Base-by-base conservation (phyloP, 2,797 vertebrate species). In the Danio kyathit region DNA sequence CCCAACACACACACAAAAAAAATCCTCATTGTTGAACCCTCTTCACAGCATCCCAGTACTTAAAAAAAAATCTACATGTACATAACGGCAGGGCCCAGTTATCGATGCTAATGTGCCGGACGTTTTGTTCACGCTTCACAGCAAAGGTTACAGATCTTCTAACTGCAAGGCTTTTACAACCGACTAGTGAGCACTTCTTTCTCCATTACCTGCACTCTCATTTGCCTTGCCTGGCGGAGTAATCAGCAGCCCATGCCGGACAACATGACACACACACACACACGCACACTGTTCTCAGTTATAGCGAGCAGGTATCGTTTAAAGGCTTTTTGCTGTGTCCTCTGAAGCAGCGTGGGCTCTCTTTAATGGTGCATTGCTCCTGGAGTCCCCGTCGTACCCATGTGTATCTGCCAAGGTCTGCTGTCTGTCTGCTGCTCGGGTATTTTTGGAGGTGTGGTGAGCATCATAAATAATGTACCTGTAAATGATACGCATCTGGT, bases 131-230 rank as follows among this genome's bases (percentile, higher is more conserved):
- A 92, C 84, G 84, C 85, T 74, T 86, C 87, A 74, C 87, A 79
- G 89, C 84, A 89, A 90, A 90, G 90, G 90, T 91, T 92, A 88
- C 82, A 75, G 82, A 89, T 91, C 88, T 86, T 88, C 80, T 49
- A 56, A 79, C 88, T 88, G 88, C 83, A 48, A 79, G 83, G 61
- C 83, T 90, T 81, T 91, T 86, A 89, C 88, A 88, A 87, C 88
- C 80, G 65, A 79, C 76, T 82, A 91, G 89, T 74, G 87, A 88
- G 86, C 82, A 85, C 88, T 91, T 89, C 83, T 89, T 90, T 91
- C 88, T 86, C 89, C 89, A 91, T 93, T 93, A 91, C 88, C 90
- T 90, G 88, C 86, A 86, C 78, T 83, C 87, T 89, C 74, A 72
- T 92, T 92, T 92, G 90, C 92, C 88, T 89, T 66, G 89, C 88